Base-by-base conservation (phyloP, 2,888 invertebrate genomes). In the Yponomeuta cagnagella region DNA sequence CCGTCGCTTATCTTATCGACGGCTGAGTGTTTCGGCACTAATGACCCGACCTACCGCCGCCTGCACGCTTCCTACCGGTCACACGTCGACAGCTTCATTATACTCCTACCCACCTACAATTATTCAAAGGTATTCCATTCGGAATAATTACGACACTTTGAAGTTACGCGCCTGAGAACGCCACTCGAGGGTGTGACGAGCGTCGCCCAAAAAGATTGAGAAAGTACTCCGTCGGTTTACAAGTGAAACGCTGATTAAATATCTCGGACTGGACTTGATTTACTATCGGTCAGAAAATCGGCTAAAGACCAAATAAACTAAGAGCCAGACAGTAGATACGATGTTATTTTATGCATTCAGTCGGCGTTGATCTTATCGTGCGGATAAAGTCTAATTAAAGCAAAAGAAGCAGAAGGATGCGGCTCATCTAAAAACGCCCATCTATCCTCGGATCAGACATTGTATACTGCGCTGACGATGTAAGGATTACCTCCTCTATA, bases 1-100 rank as follows among this genome's bases (percentile, higher is more conserved):
- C 71, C 76, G 73, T 71, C 72, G 73, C 78, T 87, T 88, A 90
- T 90, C 90, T 91, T 89, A 90, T 90, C 90, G 79, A 68, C n/a
- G 71, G 74, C 76, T 80, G 82, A 84, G 84, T 85, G 83, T 82
- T 63, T 80, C 79, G 82, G 77, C 83, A 79, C 86, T 90, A 90
- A 90, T 89, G 89, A 88, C 87, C 81, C 74, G 75, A 77, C 78
- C 80, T 79, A 78, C 77, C 73, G 72, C 70, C 37, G 58, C 58
- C 31, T 9, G 33, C 63, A 63, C 63, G 66, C 70, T 73, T 74
- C 82, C 82, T 82, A 80, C 82, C 77, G 78, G 77, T 79, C 77
- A 76, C 68, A 76, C 69, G 73, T 76, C 80, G 84, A 88, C 87
- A 84, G 82, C 87, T 88, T 85, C 80, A 88, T 89, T 86, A 82